A percentile compares a stretch with the other conserved stretches of the same genome.
These are phyloP conservation scores for Hassar affinis DNA, from an alignment of 2,113 vertebrate species.

Conservation along the genomic window DNA sequence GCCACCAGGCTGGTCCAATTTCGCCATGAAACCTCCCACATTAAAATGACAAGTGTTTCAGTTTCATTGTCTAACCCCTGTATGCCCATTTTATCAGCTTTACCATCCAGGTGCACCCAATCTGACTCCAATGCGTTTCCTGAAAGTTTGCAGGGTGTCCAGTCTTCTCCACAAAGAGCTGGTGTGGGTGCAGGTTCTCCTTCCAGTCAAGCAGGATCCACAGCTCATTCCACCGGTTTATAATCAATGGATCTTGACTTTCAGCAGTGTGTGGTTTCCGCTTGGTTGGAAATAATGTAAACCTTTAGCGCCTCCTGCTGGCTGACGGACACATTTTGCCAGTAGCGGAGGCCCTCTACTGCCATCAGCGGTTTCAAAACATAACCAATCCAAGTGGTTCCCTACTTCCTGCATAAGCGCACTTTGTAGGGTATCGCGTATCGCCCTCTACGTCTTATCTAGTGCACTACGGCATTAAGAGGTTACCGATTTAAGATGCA, in stretches of 20 bases:
- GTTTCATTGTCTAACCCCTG: too few species aligned
- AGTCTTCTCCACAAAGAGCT: too few species aligned
- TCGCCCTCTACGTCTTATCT: background rate
- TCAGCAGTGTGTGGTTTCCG: too few species aligned
- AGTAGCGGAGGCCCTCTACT: background rate
- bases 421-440: background rate
- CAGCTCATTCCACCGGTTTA: too few species aligned
- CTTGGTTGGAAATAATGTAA: too few species aligned
- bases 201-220: too few species aligned
- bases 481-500: background rate
- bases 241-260: too few species aligned
- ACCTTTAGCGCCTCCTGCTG: constrained; percentile 27
- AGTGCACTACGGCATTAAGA: background rate
- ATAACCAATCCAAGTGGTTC: background rate
- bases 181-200: too few species aligned
- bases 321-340: background rate
- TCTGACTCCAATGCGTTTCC: background rate
- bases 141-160: background rate
- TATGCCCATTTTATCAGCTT: too few species aligned
- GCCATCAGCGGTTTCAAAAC: background rate
- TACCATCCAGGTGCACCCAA: background rate
- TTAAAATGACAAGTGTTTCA: too few species aligned
- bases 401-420: background rate
- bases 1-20: too few species aligned
- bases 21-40: too few species aligned